Base-by-base conservation (phyloP, 2,797 vertebrate species). In the Coccyzus lansbergi region DNA sequence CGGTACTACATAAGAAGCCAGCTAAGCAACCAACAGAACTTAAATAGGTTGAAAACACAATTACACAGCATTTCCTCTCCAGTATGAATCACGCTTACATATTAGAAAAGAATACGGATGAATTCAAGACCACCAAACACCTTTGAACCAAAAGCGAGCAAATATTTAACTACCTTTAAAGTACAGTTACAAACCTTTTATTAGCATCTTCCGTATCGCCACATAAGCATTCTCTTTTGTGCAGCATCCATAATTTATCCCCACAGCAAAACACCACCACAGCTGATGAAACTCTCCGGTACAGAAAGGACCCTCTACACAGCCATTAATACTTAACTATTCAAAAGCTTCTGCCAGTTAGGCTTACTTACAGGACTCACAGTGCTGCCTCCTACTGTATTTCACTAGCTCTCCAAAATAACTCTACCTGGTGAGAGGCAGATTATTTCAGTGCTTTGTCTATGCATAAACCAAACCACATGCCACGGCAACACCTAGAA, bases 401-500 rank as follows among this genome's bases (percentile, higher is more conserved):
- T 88, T 88, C 93, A 55, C 91, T 87, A 87, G 55, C 70, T 93
- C 86, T 87, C 90, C 92, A 83, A 34, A 95, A 80, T 77, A 95
- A 90, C 93, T 94, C 90, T 92, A 65, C 58, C 81, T 65, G 83
- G 83, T 34, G 40, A 95, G 91, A 92, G 76, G 88, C 85, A 85
- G 86, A 84, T 78, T 83, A 64, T 75, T 88, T 86, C 60, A 87
- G 69, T 10, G 76, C 93, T 87, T 92, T 94, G 94, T 53, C 86
- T 60, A 94, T 93, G 84, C 95, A 84, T 56, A 81, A 91, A 95
- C 77, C 93, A 65, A 86, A 78, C 95, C 97, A 94, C 95, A 90
- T 88, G 96, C 94, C 94, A 88, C 86, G 96, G 90, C 96, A 94
- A 97, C 96, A 97, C 97, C 97, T 97, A 94, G 79, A 95, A 96